Percentiles rank a stretch among this genome's conserved stretches.
These are phyloP conservation scores for Agriopis aurantiaria DNA, from an alignment of 2,888 invertebrate species.

Conservation along the genomic window DNA sequence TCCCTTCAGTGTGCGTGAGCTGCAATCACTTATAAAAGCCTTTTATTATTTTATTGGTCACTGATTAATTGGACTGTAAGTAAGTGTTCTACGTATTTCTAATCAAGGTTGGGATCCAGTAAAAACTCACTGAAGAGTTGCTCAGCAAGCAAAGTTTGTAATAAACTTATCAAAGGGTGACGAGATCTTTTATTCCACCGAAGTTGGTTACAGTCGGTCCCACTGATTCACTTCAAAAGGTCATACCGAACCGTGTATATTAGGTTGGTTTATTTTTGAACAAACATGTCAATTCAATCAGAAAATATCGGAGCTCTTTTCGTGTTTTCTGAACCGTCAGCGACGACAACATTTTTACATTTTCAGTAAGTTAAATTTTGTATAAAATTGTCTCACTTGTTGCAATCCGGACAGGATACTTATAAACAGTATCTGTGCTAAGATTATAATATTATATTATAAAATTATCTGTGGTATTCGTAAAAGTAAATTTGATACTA, in stretches of 20 bases:
- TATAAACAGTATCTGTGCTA: background rate
- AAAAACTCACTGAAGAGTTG: slow-evolving; percentile 25
- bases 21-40: slow-evolving; percentile 19
- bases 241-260: slow-evolving; percentile 3
- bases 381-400: slow-evolving; percentile 11
- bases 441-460: too few relatives aligned
- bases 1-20: slow-evolving; percentile 11
- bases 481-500: slow-evolving; percentile 11
- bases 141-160: slow-evolving; percentile 22
- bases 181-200: slow-evolving; percentile 9
- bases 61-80: slow-evolving; percentile 25
- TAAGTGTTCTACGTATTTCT: slow-evolving; percentile 11
- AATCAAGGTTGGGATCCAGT: slow-evolving; percentile 3
- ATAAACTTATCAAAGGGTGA: slow-evolving; percentile 24
- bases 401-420: background rate
- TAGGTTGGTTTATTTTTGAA: slow-evolving; percentile 12
- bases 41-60: background rate
- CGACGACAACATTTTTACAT: background rate
- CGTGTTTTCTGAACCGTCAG: background rate
- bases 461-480: background rate
- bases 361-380: background rate
- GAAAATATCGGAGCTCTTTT: background rate
- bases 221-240: slow-evolving; percentile 16
- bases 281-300: slow-evolving; percentile 4
- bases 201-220: slow-evolving; percentile 12